Base-by-base conservation (phyloP, 2,113 vertebrate species). In the Chaetodon trifascialis region DNA sequence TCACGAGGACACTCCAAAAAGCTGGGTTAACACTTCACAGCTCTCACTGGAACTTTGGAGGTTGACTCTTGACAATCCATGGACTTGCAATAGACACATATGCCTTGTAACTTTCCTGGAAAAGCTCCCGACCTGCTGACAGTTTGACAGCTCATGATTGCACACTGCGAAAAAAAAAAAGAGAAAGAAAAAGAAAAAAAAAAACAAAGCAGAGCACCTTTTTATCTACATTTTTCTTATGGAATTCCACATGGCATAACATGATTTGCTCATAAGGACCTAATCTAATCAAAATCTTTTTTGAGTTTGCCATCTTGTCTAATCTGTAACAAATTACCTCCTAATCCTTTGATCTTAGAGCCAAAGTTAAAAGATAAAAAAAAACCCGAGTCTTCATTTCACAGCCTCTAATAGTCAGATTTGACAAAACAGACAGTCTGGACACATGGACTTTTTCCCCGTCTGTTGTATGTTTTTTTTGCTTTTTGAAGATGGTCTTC, bases 241-340 rank as follows among this genome's bases (percentile, higher is more conserved):
- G 51, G 66, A 84, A 68, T 82, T 79, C 82, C 70, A 87, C 62
- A 62, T 82, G 46, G 46, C 73, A 76, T 78, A 66, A 85, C 40
- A 80, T 34, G 58, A 80, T 86, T 85, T 85, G 74, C 71, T 76
- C 47, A 74, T 66, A 76, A 86, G 81, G 85, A 88, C 82, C 80
- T 89, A 86, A 86, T 88, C 76, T 72, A 83, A 91, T 88, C 47
- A 38, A 30, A n/a, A 60, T 72, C 59, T 82, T 46, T 86, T 73
- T 59, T 63, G 38, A 87, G 25, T 77, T 84, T 81, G 49, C 75
- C 71, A 76, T 89, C 14, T 73, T 55, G 54, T 89, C 69, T 86
- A 64, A 90, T 87, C 84, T 86, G 65, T 92, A 89, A 93, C 87
- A 89, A 88, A 88, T 88, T 87, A 93, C 92, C 92, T 93, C 88